These are phyloP conservation scores for Mormyrus proboscirostris DNA, from an alignment of 2,797 vertebrate species.

Conservation along the genomic window DNA sequence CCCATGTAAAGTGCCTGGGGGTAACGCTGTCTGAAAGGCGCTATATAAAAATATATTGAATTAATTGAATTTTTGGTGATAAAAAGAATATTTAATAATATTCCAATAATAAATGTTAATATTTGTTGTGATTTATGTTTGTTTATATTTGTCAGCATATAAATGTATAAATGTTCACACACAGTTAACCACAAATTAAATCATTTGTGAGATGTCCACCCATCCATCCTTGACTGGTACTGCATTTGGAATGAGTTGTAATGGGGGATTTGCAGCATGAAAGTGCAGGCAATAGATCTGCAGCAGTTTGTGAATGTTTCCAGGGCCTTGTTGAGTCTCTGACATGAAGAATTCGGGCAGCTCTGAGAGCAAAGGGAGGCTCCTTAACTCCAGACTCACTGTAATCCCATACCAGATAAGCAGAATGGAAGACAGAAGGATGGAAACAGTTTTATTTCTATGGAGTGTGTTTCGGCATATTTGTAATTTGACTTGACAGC, in stretches of 20 bases:
- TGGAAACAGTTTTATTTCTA: background rate
- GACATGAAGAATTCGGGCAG: background rate
- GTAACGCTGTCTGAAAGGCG: background rate
- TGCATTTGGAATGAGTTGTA: background rate
- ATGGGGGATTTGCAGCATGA: background rate
- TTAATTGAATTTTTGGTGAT: background rate
- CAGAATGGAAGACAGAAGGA: background rate
- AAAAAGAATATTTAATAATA: background rate
- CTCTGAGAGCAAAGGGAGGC: background rate
- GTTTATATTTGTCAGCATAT: background rate
- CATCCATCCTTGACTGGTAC: background rate
- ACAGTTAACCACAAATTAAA: background rate
- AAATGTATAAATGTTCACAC: background rate
- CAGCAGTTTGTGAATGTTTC: background rate
- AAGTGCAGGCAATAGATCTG: background rate
- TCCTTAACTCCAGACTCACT: background rate
- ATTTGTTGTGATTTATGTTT: background rate
- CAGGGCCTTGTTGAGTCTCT: background rate
- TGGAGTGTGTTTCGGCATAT: background rate
- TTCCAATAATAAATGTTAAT: background rate
- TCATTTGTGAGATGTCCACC: background rate
- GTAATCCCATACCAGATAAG: background rate
- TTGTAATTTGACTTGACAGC: background rate
- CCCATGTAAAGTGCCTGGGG: background rate
- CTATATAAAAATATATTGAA: background rate